Evolutionary conservation across 2,113 vertebrate genomes (phyloP).

Genomic region (Sceloporus tristichus): DNA sequence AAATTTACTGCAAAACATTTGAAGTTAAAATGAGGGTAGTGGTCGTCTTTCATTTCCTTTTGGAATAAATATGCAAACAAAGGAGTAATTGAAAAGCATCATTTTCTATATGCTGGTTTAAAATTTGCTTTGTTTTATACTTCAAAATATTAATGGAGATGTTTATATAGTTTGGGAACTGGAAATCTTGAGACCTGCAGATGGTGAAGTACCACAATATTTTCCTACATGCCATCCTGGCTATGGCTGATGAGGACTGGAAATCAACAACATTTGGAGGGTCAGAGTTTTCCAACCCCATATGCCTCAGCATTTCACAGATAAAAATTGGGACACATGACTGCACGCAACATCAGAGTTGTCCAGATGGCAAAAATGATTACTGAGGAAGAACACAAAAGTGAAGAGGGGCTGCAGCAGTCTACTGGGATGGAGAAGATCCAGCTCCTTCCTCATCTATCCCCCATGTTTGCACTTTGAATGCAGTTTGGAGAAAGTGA

Average conservation of each 20-base stretch:
- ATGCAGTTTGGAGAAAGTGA: no score
- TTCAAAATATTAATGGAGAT: background rate
- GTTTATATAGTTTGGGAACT: background rate
- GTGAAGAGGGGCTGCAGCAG: no score
- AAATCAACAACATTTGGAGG: no score
- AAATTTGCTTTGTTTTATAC: background rate
- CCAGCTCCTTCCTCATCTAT: no score
- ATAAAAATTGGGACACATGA: no score
- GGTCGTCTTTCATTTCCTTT: background rate
- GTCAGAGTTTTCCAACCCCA: no score
- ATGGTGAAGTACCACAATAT: background rate
- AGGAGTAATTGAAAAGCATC: background rate
- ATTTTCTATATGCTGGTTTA: background rate
- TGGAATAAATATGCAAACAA: slow-evolving; percentile 2
- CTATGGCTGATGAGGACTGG: background rate
- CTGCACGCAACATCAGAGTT: no score
- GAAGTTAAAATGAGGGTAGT: background rate
- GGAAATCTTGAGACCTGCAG: background rate
- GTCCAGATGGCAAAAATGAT: no score
- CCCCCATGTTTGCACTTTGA: no score
- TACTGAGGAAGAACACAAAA: no score
- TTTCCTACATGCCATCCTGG: background rate
- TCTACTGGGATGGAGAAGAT: no score
- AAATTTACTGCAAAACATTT: background rate
- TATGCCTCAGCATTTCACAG: no score